phyloP scores from a whole-genome alignment of 2,888 invertebrate species.

The Serripes groenlandicus region DNA sequence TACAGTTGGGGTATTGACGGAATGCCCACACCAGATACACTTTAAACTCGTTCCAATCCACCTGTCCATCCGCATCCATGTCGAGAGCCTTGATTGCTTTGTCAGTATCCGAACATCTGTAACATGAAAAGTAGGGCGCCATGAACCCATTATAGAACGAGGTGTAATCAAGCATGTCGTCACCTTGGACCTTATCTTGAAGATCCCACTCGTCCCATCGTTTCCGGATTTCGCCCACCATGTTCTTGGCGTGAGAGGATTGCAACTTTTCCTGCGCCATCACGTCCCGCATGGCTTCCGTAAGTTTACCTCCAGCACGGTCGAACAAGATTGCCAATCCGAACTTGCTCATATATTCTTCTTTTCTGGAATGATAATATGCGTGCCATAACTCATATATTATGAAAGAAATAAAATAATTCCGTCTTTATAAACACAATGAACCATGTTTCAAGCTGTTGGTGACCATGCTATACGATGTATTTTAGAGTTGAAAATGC shows the following conservation, averaged over 20 bases:
- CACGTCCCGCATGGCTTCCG: constrained; percentile 22
- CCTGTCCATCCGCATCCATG: constrained; percentile 29
- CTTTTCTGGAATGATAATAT: constrained; percentile 36
- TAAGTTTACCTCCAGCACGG: constrained; percentile 30
- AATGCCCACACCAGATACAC: constrained; percentile 42
- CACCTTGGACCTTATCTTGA: constrained; percentile 16
- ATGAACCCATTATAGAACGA: constrained; percentile 46
- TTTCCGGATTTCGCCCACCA: constrained; percentile 19
- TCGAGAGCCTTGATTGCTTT: constrained; percentile 33
- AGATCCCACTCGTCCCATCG: constrained; percentile 39
- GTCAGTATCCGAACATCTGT: constrained; percentile 26
- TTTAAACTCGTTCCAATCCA: constrained; percentile 41
- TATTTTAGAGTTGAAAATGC: no score
- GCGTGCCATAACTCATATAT: no score
- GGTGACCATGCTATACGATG: no score
- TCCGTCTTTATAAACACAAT: no score
- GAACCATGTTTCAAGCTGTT: no score
- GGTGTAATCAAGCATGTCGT: constrained; percentile 31
- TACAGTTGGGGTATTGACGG: constrained; percentile 30
- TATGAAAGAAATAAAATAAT: no score
- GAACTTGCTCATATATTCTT: constrained; percentile 46
- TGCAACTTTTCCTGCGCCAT: constrained; percentile 8
- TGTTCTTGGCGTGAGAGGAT: constrained; percentile 16
- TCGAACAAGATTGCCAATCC: constrained; percentile 42
- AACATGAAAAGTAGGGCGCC: constrained; percentile 41